Conservation (phyloP, 2,113 vertebrate genomes). For the Bucco capensis region DNA sequence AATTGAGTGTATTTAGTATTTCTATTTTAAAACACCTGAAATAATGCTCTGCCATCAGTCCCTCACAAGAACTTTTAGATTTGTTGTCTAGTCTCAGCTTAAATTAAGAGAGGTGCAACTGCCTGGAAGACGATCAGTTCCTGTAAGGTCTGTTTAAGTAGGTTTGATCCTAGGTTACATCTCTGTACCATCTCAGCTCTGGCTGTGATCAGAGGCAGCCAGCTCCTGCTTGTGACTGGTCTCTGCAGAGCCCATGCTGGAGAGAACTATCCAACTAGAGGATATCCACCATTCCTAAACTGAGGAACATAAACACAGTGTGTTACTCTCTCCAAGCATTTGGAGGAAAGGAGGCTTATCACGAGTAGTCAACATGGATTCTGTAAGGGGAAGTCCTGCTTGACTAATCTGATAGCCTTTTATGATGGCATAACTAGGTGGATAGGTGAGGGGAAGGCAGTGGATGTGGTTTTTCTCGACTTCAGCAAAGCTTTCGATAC, state of each 20-base stretch:
- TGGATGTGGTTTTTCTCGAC: too few species aligned
- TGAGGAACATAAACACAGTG: rapidly evolving
- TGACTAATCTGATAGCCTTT: too few species aligned
- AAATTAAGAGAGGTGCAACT: neutral
- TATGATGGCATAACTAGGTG: too few species aligned
- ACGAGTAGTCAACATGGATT: too few species aligned
- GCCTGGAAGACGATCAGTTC: neutral
- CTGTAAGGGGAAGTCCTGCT: too few species aligned
- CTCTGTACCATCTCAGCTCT: neutral
- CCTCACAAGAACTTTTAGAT: rapidly evolving
- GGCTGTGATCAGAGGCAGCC: neutral
- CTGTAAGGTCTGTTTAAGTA: neutral
- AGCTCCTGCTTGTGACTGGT: neutral
- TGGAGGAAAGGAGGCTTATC: too few species aligned
- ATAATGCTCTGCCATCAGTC: neutral
- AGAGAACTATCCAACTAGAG: neutral
- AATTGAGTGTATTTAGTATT: neutral
- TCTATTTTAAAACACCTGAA: neutral
- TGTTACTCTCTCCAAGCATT: too few species aligned
- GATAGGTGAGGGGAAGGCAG: too few species aligned
- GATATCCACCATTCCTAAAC: neutral
- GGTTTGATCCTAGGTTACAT: neutral
- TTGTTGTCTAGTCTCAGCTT: neutral
- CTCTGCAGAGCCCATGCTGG: neutral
- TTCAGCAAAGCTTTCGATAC: too few species aligned